Percentiles rank a stretch among this genome's conserved stretches.
phyloP scores from a whole-genome alignment of 2,888 invertebrate species.

The Candidula unifasciata region DNA sequence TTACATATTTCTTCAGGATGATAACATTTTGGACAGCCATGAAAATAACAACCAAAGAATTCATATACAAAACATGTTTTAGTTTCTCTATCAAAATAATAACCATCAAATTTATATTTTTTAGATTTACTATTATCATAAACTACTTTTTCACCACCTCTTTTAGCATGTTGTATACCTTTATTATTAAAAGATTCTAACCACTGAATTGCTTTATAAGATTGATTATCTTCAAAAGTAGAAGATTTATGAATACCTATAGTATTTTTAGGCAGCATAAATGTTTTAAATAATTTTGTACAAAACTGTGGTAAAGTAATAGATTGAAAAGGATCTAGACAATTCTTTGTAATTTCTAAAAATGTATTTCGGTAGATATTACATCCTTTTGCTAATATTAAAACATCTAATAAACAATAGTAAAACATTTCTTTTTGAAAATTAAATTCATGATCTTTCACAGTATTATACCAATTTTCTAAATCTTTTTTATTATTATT shows the following conservation, averaged over 20 bases:
- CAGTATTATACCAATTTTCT: background rate
- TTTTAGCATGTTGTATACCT: background rate
- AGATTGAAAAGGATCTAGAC: conserved; percentile 19
- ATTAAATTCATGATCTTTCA: background rate
- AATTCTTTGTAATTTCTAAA: conserved; percentile 17
- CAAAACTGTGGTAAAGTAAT: conserved; percentile 31
- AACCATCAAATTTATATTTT: conserved; percentile 19
- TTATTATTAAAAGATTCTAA: conserved; percentile 10
- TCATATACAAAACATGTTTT: background rate
- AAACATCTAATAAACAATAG: conserved; percentile 32
- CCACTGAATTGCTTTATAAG: conserved; percentile 11
- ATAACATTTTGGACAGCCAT: conserved; percentile 25
- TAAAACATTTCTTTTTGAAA: conserved; percentile 24
- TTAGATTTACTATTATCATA: background rate
- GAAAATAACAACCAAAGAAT: conserved; percentile 29
- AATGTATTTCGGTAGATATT: conserved; percentile 17
- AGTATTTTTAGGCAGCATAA: conserved; percentile 1
- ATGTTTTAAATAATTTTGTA: conserved; percentile 5
- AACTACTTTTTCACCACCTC: conserved; percentile 18
- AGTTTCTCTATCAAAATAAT: conserved; percentile 19
- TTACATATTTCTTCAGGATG: conserved; percentile 20
- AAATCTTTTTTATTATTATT: background rate
- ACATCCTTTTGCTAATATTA: conserved; percentile 30
- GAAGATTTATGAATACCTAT: background rate
- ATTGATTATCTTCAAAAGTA: conserved; percentile 29